Evolutionary conservation across 2,113 vertebrate species (phyloP).

Genomic region (Chloroceryle aenea): DNA sequence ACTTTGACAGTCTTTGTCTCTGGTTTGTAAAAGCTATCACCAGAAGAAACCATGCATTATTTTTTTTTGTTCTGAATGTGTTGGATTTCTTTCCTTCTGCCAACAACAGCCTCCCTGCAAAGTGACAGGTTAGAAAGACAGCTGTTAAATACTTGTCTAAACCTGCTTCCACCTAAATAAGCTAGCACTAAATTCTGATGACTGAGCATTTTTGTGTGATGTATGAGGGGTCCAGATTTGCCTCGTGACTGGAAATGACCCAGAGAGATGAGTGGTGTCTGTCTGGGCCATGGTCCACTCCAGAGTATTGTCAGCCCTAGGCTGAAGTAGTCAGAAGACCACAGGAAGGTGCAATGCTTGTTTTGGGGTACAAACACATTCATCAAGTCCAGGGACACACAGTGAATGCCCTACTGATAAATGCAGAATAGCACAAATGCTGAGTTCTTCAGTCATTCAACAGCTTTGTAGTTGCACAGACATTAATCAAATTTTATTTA

Average conservation of each 20-base stretch:
- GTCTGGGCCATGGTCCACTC: not conserved
- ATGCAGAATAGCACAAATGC: not conserved
- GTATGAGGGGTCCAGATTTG: not conserved
- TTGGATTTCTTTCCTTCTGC: not conserved
- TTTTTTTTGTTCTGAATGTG: not conserved
- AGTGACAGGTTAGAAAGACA: not conserved
- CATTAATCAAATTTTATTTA: not conserved
- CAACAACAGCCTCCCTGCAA: not conserved
- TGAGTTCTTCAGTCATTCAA: not conserved
- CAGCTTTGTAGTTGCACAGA: not conserved
- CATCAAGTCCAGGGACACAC: not conserved
- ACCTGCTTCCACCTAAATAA: not conserved
- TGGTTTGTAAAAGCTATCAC: not conserved
- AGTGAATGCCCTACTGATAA: not conserved
- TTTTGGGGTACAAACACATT: not conserved
- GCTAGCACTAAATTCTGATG: not conserved
- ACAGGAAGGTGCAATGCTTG: accelerated
- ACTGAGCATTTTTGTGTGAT: not conserved
- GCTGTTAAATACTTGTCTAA: not conserved
- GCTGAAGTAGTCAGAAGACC: not conserved
- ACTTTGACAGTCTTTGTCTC: not conserved
- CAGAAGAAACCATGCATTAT: not conserved
- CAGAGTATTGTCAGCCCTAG: not conserved
- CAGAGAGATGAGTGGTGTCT: not conserved
- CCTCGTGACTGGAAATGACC: not conserved